phyloP scores from a whole-genome alignment of 2,113 vertebrate species.

The Oryzias javanicus region DNA sequence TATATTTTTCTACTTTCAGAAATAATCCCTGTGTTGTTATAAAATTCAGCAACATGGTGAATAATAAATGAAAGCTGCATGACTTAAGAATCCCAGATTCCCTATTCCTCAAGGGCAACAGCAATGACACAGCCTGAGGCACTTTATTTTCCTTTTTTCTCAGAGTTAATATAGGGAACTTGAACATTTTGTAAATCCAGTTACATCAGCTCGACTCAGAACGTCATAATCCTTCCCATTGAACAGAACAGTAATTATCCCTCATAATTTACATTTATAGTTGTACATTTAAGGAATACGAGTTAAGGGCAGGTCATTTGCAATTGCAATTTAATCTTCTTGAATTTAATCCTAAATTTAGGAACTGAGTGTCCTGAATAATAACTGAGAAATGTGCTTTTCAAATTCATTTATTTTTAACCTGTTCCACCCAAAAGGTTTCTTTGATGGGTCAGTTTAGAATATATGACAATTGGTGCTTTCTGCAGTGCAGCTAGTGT shows the following conservation, averaged over 20 bases:
- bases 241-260: not conserved
- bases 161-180: slow-evolving; percentile 27
- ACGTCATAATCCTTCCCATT: slow-evolving; percentile 8
- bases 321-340: slow-evolving; percentile 1
- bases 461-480: no score
- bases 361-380: no score
- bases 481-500: no score
- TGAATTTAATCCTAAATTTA: not conserved
- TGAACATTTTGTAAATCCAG: slow-evolving; percentile 35
- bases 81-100: slow-evolving; percentile 37
- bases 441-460: no score
- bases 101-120: slow-evolving; percentile 46
- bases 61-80: slow-evolving; percentile 36
- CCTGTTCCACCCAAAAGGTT: no score
- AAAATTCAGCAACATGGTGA: slow-evolving; percentile 14
- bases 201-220: slow-evolving; percentile 18
- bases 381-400: no score
- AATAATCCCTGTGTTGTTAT: not conserved
- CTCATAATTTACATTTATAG: slow-evolving; percentile 6
- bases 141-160: slow-evolving; percentile 12
- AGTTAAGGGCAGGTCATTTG: not conserved
- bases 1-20: not conserved
- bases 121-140: slow-evolving; percentile 50
- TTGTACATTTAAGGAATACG: slow-evolving; percentile 1
- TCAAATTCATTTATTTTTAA: no score